Percentiles rank a stretch among this genome's conserved stretches.
Conservation (phyloP, 2,797 vertebrate species). For the Trematomus bernacchii region DNA sequence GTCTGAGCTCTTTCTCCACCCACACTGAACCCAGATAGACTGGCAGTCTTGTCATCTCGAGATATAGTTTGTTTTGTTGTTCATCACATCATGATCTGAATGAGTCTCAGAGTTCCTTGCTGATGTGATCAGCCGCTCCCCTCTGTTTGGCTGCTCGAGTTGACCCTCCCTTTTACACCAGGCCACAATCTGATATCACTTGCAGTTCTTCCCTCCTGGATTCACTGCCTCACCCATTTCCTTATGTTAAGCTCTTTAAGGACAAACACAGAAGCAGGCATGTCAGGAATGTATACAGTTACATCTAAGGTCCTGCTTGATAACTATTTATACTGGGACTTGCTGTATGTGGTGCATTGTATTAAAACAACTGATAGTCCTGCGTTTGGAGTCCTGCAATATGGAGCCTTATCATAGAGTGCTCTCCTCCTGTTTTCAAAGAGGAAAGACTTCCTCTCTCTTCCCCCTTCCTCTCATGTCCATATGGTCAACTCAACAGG, state of each 20-base stretch:
- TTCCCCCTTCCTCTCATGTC: slow-evolving; percentile 54
- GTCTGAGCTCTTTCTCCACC: slow-evolving; percentile 26
- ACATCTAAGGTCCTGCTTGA: slow-evolving; percentile 23
- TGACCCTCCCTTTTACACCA: slow-evolving; percentile 48
- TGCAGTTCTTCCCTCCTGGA: slow-evolving; percentile 8
- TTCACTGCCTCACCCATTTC: slow-evolving; percentile 39
- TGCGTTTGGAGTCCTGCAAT: slow-evolving; percentile 63
- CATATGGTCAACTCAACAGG: slow-evolving; percentile 72
- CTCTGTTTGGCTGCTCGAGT: slow-evolving; percentile 48
- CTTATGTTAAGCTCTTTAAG: slow-evolving; percentile 36
- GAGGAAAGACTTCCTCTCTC: slow-evolving; percentile 58
- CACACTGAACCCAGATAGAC: slow-evolving; percentile 1
- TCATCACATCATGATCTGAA: slow-evolving; percentile 1
- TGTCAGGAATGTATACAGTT: slow-evolving; percentile 50
- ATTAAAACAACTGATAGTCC: slow-evolving; percentile 67
- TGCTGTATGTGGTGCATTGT: slow-evolving; percentile 34
- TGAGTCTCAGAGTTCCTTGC: slow-evolving; percentile 25
- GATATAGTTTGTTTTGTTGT: slow-evolving; percentile 4
- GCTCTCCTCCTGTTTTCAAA: slow-evolving; percentile 64
- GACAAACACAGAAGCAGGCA: slow-evolving; percentile 38
- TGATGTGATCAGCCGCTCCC: slow-evolving; percentile 46
- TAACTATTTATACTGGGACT: slow-evolving; percentile 42
- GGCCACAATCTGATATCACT: slow-evolving; percentile 62
- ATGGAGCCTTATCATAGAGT: slow-evolving; percentile 57
- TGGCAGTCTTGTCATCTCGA: slow-evolving; percentile 21